Evolutionary conservation across 2,888 invertebrate genomes (phyloP), one percentile per base, ranked within the genome.

Genomic region (Lithophane leautieri): DNA sequence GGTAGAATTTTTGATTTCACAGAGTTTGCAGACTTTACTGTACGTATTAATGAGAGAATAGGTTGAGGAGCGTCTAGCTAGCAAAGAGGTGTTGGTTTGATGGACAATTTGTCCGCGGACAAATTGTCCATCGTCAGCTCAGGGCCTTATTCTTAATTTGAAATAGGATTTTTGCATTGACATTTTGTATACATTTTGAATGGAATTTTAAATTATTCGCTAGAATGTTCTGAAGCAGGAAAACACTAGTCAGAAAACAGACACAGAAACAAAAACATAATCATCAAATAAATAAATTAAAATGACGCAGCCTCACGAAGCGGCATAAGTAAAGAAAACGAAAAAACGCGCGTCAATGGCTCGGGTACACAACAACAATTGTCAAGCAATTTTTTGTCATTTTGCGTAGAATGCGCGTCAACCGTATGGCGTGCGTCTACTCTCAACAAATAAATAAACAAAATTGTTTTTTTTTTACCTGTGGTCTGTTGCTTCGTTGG

Each of bases 391-490:
- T 92, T 92, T 93, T 95, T 90, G 94, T 96, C 92, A 95, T 95
- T 96, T 95, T 96, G 95, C 95, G 94, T 95, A 91, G 88, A 86
- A 89, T 88, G 89, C 92, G 89, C 90, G 90, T 92, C 88, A 86
- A 85, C 94, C 96, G 94, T 93, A 93, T 96, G 96, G 92, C 94
- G 90, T 95, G 95, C 95, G 95, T 95, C 92, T 92, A 91, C 86
- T 80, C 77, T 71, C 73, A 85, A 80, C 88, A 92, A 92, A 93
- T 91, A 94, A 94, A 93, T 90, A 94, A 93, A 94, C 86, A 90
- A 83, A 85, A 34, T 44, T 44, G 42, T 52, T 78, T 84, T 83
- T 86, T 83, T 89, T 89, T 91, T 91, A 91, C 91, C 88, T 85
- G 84, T 83, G 81, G 83, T 85, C 82, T 84, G 78, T 58, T 79